phyloP scores from a whole-genome alignment of 1,140 invertebrate genomes.

The Onthophagus taurus region DNA sequence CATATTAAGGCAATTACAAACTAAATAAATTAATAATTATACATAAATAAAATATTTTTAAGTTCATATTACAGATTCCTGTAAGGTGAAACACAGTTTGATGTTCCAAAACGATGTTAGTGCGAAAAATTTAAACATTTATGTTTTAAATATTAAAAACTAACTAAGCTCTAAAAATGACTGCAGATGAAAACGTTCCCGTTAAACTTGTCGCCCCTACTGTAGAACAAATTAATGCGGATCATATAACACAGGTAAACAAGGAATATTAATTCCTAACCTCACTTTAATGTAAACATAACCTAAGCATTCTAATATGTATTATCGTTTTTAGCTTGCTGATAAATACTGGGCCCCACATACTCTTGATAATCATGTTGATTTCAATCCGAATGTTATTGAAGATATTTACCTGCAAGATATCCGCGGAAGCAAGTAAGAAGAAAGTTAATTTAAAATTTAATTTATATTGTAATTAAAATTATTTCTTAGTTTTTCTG shows the following conservation, averaged over 20 bases:
- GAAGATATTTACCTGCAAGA: constrained; percentile 76
- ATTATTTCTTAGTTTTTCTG: constrained; percentile 55
- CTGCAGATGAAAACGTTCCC: background rate
- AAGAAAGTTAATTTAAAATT: constrained; percentile 10
- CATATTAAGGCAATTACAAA: too few species aligned
- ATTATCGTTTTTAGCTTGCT: constrained; percentile 58
- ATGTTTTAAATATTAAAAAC: background rate
- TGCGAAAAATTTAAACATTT: background rate
- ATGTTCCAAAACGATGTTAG: background rate
- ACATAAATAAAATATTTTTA: background rate
- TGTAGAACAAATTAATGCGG: constrained; percentile 67
- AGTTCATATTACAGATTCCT: background rate
- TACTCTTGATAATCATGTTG: constrained; percentile 54
- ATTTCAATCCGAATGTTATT: constrained; percentile 64
- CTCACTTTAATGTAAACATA: constrained; percentile 7
- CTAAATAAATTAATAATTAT: too few species aligned
- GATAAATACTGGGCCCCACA: constrained; percentile 84
- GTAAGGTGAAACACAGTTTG: background rate
- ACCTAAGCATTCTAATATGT: too few species aligned
- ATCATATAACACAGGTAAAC: constrained; percentile 60
- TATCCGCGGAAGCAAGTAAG: constrained; percentile 61
- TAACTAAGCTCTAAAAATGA: constrained; percentile 4
- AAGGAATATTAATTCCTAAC: constrained; percentile 13
- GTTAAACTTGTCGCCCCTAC: constrained; percentile 44
- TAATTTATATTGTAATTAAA: constrained; percentile 8